Evolutionary conservation across 2,888 invertebrate species (phyloP), one percentile per base, ranked within the genome.

Genomic region (Azorinus chamasolen): DNA sequence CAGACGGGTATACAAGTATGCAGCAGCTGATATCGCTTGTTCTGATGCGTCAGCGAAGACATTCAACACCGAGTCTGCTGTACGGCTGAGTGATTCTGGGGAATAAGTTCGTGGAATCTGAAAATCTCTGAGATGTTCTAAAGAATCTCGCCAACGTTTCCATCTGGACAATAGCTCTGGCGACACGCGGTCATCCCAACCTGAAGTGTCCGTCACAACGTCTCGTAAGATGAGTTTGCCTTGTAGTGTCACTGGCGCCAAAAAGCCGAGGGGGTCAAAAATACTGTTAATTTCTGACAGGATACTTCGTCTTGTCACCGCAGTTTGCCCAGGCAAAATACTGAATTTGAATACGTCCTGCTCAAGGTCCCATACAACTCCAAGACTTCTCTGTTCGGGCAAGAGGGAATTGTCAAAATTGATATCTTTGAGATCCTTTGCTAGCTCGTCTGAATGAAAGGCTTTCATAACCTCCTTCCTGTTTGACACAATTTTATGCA

Each of bases 101-200:
- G 64, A 22, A 41, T 71, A 71, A 6, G 46, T 3, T 20, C 66
- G 37, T 2, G 77, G 66, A 16, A 77, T 66, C 16, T 62, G 25
- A 10, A 77, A 16, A 14, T 54, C 16, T 46, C 70, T 32, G 4
- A 76, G 45, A 1, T 20, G 18, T 16, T 18, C n/a, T 14, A 76
- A 39, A 0, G 70, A 65, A 2, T 59, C 37, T 27, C 50, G 27
- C 70, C 82, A 85, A 14, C 16, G 37, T 0, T 59, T 24, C 84
- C 83, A 82, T 20, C 74, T 64, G 10, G n/a, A 16, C 14, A 27
- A 37, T 16, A 27, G 2, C 16, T 66, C 58, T 16, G 1, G 43
- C 12, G 86, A 76, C 27, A 86, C 58, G 10, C 73, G 75, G 10
- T 83, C 66, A 70, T 86, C 85, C 85, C 84, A 86, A 27, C 74